Percentiles rank a stretch among this genome's conserved stretches.
Conservation (phyloP, 2,888 invertebrate genomes). For the Eupeodes luniger region DNA sequence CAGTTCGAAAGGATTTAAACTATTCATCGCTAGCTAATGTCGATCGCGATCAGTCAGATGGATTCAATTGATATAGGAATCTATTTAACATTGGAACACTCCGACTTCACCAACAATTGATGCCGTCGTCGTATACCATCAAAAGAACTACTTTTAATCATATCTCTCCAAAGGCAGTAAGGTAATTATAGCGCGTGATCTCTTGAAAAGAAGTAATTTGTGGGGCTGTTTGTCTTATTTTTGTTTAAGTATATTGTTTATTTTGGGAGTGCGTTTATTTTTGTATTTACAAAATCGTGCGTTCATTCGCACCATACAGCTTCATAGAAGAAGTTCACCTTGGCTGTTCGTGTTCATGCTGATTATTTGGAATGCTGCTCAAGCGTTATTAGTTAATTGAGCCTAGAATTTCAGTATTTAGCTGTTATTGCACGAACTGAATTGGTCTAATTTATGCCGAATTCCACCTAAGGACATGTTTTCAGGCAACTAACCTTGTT, state of each 20-base stretch:
- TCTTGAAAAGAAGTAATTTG: conserved; percentile 60
- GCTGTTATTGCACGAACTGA: conserved; percentile 25
- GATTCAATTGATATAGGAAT: conserved; percentile 64
- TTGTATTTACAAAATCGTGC: conserved; percentile 39
- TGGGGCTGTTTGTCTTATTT: conserved; percentile 37
- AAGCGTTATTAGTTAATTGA: conserved; percentile 63
- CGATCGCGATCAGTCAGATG: conserved; percentile 51
- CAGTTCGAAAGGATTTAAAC: conserved; percentile 43
- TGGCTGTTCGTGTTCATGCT: conserved; percentile 51
- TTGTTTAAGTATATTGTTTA: conserved; percentile 29
- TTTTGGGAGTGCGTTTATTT: conserved; percentile 64
- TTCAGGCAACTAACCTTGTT: conserved; percentile 57
- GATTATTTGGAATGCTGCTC: conserved; percentile 58
- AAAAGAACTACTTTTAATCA: conserved; percentile 56
- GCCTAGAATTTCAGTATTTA: conserved; percentile 62
- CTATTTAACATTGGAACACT: conserved; percentile 51
- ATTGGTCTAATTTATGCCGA: conserved; percentile 39
- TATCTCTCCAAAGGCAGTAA: conserved; percentile 53
- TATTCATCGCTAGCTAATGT: conserved; percentile 17
- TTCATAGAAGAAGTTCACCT: conserved; percentile 52
- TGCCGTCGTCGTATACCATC: conserved; percentile 9
- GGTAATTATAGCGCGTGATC: conserved; percentile 67
- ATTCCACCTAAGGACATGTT: conserved; percentile 60
- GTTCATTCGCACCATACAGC: conserved; percentile 46
- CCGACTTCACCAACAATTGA: conserved; percentile 12